Evolutionary conservation across 2,888 invertebrate genomes (phyloP), one percentile per base, ranked within the genome.

Genomic region (Epinotia nisella): DNA sequence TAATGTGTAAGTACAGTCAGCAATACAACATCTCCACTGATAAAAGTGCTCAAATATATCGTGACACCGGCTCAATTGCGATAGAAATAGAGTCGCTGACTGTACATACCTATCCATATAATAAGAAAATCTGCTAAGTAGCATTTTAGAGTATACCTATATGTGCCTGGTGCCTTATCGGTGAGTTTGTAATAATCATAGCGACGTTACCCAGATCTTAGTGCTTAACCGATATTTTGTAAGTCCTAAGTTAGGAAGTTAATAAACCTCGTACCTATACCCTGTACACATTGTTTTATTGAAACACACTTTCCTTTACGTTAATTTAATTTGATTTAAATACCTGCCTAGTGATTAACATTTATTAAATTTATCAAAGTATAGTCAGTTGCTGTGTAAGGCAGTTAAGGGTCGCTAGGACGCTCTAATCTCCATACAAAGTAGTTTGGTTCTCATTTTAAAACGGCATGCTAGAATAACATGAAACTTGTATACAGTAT

Each of bases 221-320:
- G 41, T 41, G 66, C 66, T 66, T 66, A 21, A 66, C 55, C 55
- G 41, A 66, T 51, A 19, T 66, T 66, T 66, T 66, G 66, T 56
- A 66, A 66, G 39, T 56, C 56, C 21, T 66, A 41, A 51, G 41
- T 41, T 17, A 56, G 41, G 53, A 56, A 21, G 56, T 56, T 41
- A 56, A 66, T 66, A 66, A 66, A 66, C 56, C 55, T 55, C 65
- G 39, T 66, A 24, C 21, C 21, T 24, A 66, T 41, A 39, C 39
- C 39, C n/a, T 29, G 21, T 56, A 66, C 13, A 56, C n/a, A 21
- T 66, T 66, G 55, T 56, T 66, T 55, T 17, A 66, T 55, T 64
- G 19, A 49, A n/a, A 39, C 56, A 29, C 19, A 64, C 49, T 17
- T 7, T 29, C 15, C 45, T 49, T 2, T n/a, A n/a, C n/a, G n/a